Evolutionary conservation across 2,113 vertebrate species (phyloP), one percentile per base, ranked within the genome.

Genomic region (Phaetusa simplex): DNA sequence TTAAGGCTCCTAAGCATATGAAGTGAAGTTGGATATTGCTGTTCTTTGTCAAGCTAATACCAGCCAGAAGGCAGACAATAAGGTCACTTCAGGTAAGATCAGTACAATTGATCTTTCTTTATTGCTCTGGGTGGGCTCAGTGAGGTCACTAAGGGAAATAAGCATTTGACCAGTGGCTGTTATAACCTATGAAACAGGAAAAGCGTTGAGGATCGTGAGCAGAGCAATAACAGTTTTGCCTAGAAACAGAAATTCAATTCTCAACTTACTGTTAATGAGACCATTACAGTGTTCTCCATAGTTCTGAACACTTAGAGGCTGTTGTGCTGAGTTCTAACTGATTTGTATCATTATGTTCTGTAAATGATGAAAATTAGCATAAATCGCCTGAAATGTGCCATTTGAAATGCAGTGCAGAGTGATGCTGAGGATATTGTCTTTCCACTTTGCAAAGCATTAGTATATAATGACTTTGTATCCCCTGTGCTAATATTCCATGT

Each of bases 341-440:
- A 86, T 95, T 96, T 96, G 34, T 90, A 69, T 93, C 65, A 95
- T 91, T 92, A 88, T 53, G 42, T 70, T 94, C 83, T 72, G 43
- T 61, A 96, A 96, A 92, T 94, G 77, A 77, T 67, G 34, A 30
- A 96, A 92, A 97, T 97, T 93, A 96, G 47, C 96, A 97, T 94
- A 96, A 90, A 95, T 83, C 0, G 4, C 73, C 45, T 78, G 84
- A 96, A 97, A 96, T 91, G 53, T 95, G 42, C 58, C 74, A 77
- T 96, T 90, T 93, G 72, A 94, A 97, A 90, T 86, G 49, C 53
- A 55, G 29, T 69, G 8, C 40, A 66, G 55, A 88, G 15, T 43
- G 67, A 88, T 80, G 62, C 9, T 71, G 45, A 93, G 52, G 61
- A 78, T 88, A 91, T 91, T 82, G 59, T 85, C n/a, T 92, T 93